Evolutionary conservation across 2,113 vertebrate species (phyloP), one percentile per base, ranked within the genome.

Genomic region (pig (Sus scrofa)): DNA sequence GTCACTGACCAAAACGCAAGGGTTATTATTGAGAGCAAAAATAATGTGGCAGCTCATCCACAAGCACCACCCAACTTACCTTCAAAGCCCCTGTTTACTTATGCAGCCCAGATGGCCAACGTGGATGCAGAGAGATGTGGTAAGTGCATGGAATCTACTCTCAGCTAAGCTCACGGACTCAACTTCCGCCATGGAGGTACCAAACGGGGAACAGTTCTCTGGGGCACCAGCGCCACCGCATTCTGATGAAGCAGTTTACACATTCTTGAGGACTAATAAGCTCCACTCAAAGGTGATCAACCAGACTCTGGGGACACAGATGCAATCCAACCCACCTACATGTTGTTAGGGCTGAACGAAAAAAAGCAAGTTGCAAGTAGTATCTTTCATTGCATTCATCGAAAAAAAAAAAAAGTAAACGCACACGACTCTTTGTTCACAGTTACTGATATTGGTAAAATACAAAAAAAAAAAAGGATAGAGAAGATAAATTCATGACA

Each of bases 351-450:
- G 22, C 5, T 26, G 20, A 56, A 2, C 32, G 62, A 87, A 70
- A 27, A 24, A 30, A 30, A 22, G 22, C 11, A 70, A 32, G 24
- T 5, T 56, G 14, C 20, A 50, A 0, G 0, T 4, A 14, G 18
- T 0, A 30, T 4, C 67, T n/a, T 86, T 70, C 67, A 62, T 27
- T 60, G 30, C 12, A 18, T 19, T 20, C 18, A 27, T 0, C 16
- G 44, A 26, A 30, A n/a, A 6, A 15, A 30, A n/a, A 6, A 15
- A 84, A 54, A n/a, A 27, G 1, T 52, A 70, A 84, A 63, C 37
- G 27, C 44, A 60, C 18, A 10, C 18, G 16, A 44, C 4, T 13
- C 9, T 30, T 77, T 74, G 54, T 54, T 54, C 7, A 1, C 94
- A 22, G 44, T 24, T 60, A 52, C 6, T 13, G 44, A 16, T 52